These are phyloP conservation scores for Ceratosolen solmsi DNA, from an alignment of 1,140 invertebrate species.

Conservation along the genomic window DNA sequence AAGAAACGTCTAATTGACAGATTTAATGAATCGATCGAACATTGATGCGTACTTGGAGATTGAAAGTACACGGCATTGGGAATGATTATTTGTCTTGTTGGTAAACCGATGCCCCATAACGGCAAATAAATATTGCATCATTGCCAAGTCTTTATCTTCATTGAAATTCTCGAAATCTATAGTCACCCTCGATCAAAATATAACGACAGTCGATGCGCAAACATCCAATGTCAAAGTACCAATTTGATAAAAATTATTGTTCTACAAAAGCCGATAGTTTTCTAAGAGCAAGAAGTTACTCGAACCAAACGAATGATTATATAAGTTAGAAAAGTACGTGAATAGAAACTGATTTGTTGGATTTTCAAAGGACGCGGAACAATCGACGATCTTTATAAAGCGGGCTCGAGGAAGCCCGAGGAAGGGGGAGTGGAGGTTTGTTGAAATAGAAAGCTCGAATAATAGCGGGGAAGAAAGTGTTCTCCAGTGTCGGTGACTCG, in stretches of 20 bases:
- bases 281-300: background rate
- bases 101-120: too few species aligned
- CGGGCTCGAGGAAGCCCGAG: slow-evolving; percentile 24
- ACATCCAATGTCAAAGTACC: too few species aligned
- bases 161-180: too few species aligned
- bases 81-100: too few species aligned
- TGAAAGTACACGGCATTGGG: too few species aligned
- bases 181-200: too few species aligned
- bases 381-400: slow-evolving; percentile 22
- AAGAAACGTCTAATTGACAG: too few species aligned
- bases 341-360: background rate
- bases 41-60: too few species aligned
- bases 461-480: slow-evolving; percentile 19
- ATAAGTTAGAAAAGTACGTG: background rate
- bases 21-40: too few species aligned
- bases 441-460: slow-evolving; percentile 1
- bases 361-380: slow-evolving; percentile 17
- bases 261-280: background rate
- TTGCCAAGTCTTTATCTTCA: too few species aligned
- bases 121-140: too few species aligned
- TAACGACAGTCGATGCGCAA: too few species aligned
- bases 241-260: background rate
- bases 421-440: background rate
- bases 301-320: background rate
- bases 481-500: slow-evolving; percentile 47